A percentile compares a stretch with the other conserved stretches of the same genome.
These are phyloP conservation scores for Arctia plantaginis DNA, from an alignment of 2,888 invertebrate genomes.

Conservation along the genomic window DNA sequence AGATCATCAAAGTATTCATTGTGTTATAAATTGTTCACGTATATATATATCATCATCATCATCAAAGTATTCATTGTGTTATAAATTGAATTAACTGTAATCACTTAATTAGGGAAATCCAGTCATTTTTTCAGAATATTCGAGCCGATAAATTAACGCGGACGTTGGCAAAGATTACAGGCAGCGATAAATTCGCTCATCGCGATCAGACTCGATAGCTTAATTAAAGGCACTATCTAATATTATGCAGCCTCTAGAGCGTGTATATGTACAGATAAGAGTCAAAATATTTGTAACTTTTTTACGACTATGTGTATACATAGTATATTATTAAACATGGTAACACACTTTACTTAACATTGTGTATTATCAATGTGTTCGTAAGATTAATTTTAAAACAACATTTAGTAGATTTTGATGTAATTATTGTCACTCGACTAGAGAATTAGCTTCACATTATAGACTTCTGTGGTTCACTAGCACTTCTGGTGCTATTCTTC, in stretches of 20 bases:
- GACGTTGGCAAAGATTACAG: constrained; percentile 55
- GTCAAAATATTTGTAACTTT: background rate
- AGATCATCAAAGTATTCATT: background rate
- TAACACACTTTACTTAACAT: background rate
- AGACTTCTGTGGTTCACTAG: too few relatives aligned
- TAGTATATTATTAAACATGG: background rate
- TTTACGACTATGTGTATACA: background rate
- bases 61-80: background rate
- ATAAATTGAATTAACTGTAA: background rate
- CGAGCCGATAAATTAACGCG: constrained; percentile 46
- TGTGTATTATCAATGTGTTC: background rate
- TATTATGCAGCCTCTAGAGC: constrained; percentile 20
- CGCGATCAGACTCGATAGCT: constrained; percentile 51
- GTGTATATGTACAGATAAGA: constrained; percentile 4
- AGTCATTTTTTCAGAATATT: constrained; percentile 39
- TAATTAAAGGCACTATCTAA: constrained; percentile 58
- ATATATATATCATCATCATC: too few relatives aligned
- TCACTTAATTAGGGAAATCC: constrained; percentile 31
- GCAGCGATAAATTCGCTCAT: constrained; percentile 50
- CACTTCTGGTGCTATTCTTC: background rate
- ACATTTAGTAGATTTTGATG: background rate
- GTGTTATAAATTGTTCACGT: background rate
- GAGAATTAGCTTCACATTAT: background rate
- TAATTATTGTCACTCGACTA: background rate
- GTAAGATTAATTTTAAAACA: background rate